A percentile compares a stretch with the other conserved stretches of the same genome.
Evolutionary conservation across 2,113 vertebrate species (phyloP).

Genomic region (Andinoacara biseriatus): DNA sequence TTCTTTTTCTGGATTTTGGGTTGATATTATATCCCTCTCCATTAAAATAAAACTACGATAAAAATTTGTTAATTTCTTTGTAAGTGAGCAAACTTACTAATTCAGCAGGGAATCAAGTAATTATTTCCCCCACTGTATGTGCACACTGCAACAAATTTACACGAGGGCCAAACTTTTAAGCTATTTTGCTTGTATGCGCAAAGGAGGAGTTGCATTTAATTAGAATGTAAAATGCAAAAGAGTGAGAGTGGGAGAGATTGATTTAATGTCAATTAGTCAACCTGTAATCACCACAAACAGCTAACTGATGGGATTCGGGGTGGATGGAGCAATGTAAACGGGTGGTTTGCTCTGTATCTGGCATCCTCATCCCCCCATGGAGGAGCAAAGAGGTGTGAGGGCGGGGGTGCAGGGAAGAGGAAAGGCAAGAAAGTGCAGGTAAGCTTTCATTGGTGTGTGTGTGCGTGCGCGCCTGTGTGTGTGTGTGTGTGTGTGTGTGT

Average conservation of each 20-base stretch:
- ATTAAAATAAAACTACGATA: too few species aligned
- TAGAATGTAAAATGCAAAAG: not conserved
- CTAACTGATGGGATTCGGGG: slow-evolving; percentile 51
- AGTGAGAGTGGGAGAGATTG: not conserved
- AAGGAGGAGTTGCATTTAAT: slow-evolving; percentile 8
- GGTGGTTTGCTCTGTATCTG: slow-evolving; percentile 55
- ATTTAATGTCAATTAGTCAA: slow-evolving; percentile 64
- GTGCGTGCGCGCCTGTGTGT: slow-evolving; percentile 24
- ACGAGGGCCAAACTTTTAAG: not conserved
- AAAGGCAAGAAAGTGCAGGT: slow-evolving; percentile 61
- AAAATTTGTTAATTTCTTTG: too few species aligned
- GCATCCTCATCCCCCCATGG: slow-evolving; percentile 45
- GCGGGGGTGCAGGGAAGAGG: not conserved
- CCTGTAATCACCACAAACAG: slow-evolving; percentile 66
- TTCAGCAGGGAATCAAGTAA: too few species aligned
- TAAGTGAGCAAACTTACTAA: too few species aligned
- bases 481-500: slow-evolving; percentile 42
- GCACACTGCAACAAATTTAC: not conserved
- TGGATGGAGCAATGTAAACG: slow-evolving; percentile 25
- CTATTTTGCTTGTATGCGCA: slow-evolving; percentile 9
- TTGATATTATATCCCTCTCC: too few species aligned
- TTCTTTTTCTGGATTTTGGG: too few species aligned
- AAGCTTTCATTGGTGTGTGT: slow-evolving; percentile 49
- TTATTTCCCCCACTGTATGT: not conserved
- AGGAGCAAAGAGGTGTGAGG: not conserved